Conservation (phyloP, 2,113 vertebrate genomes). For the Gila orcuttii region DNA sequence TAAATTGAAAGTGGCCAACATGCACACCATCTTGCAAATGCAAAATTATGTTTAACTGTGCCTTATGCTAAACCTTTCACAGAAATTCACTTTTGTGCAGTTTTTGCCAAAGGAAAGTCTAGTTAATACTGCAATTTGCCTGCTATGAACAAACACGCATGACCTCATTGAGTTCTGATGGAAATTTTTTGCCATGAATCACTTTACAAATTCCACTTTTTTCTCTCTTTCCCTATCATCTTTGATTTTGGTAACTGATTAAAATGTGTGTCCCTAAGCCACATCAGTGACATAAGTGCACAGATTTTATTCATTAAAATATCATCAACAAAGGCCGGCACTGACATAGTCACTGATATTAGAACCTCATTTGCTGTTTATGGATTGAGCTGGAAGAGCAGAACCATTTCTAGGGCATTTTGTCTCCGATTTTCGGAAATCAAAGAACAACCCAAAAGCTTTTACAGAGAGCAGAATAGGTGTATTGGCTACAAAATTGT, state of each 20-base stretch:
- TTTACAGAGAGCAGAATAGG: conserved; percentile 24
- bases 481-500: not conserved
- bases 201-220: conserved; percentile 52
- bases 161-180: conserved; percentile 46
- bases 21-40: conserved; percentile 31
- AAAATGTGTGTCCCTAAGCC: conserved; percentile 50
- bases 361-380: conserved; percentile 52
- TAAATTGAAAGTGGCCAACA: not conserved
- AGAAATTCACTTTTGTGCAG: conserved; percentile 12
- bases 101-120: conserved; percentile 32
- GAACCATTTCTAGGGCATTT: conserved; percentile 47
- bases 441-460: conserved; percentile 48
- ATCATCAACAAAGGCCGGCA: conserved; percentile 50
- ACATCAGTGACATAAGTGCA: conserved; percentile 55
- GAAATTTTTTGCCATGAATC: conserved; percentile 42
- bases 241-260: conserved; percentile 51
- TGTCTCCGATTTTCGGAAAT: conserved; percentile 32
- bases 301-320: conserved; percentile 62
- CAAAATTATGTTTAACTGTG: conserved; percentile 27
- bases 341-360: conserved; percentile 58
- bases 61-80: not conserved
- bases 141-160: conserved; percentile 39
- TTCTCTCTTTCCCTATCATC: not conserved
- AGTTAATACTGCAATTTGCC: conserved; percentile 36
- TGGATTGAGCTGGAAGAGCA: conserved; percentile 49